Evolutionary conservation across 1,140 invertebrate species (phyloP).

Genomic region (Acromyrmex echinatior): DNA sequence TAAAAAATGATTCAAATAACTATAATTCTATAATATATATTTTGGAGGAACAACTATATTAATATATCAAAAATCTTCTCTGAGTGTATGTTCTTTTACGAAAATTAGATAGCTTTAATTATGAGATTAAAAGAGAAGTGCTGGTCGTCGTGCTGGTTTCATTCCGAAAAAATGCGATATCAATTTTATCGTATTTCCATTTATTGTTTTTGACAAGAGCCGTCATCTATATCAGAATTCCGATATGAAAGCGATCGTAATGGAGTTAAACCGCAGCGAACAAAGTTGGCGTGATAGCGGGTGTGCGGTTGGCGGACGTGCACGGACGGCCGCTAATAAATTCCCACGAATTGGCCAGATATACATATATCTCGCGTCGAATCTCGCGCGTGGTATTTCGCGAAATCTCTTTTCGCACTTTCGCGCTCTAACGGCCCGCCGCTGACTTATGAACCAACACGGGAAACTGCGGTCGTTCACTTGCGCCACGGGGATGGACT

Average conservation of each 20-base stretch:
- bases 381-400: neutral
- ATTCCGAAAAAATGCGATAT: no score
- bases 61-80: no score
- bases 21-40: no score
- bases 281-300: neutral
- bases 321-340: constrained; percentile 4
- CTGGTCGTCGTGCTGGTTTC: neutral
- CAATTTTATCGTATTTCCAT: neutral
- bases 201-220: neutral
- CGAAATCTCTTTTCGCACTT: constrained; percentile 51
- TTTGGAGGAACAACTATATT: no score
- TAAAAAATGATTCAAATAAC: no score
- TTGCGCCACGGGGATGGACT: constrained; percentile 45
- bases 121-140: neutral
- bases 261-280: neutral
- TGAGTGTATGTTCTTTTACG: neutral
- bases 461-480: constrained; percentile 61
- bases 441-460: constrained; percentile 61
- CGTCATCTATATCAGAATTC: neutral
- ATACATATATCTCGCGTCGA: neutral
- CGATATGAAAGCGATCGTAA: neutral
- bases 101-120: neutral
- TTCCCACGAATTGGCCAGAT: neutral
- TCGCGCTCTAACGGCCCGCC: constrained; percentile 42
- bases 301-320: neutral